Evolutionary conservation across 92 coral and sea anemone species (phyloP), one percentile per base, ranked within the genome.

Genomic region (Montipora capitata): DNA sequence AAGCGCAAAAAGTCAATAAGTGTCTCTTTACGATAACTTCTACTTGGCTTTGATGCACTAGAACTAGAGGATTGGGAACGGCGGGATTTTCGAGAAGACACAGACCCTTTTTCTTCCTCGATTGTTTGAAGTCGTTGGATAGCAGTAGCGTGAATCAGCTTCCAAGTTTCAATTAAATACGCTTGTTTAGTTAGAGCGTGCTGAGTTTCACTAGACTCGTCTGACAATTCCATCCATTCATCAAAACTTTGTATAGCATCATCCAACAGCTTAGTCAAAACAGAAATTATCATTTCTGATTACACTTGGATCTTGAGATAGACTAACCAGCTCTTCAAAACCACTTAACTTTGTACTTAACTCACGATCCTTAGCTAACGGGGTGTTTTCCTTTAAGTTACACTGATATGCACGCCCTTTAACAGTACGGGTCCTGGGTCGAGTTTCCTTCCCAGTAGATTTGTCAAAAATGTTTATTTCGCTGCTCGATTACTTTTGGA

Each of bases 101-200:
- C 68, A 16, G 76, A 80, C 42, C 11, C 40, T 7, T 35, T 18
- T 44, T 81, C 83, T 18, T 80, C 87, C 20, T 81, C 69, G n/a
- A 88, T 27, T 27, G 44, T 68, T n/a, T 65, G 27, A 43, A 88
- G 40, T 62, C 63, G 35, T 64, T 72, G 74, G 56, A 68, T n/a
- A 17, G 82, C 91, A 13, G 74, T 18, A 56, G 59, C 14, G 52
- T 81, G 76, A 43, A 81, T 63, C 44, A 16, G 7, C 63, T 88
- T 72, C 91, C 91, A 81, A 42, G 82, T 88, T 14, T 88, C 84
- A 16, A 39, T 4, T 58, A 85, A 38, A 62, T 54, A 63, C 2
- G 64, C 27, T 48, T 85, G 85, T 65, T 65, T 73, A 14, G 42
- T 27, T 27, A 27, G 35, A 58, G 82, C 69, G 10, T 16, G 82